Evolutionary conservation across 2,113 vertebrate species (phyloP).

Genomic region (Takifugu bimaculatus): DNA sequence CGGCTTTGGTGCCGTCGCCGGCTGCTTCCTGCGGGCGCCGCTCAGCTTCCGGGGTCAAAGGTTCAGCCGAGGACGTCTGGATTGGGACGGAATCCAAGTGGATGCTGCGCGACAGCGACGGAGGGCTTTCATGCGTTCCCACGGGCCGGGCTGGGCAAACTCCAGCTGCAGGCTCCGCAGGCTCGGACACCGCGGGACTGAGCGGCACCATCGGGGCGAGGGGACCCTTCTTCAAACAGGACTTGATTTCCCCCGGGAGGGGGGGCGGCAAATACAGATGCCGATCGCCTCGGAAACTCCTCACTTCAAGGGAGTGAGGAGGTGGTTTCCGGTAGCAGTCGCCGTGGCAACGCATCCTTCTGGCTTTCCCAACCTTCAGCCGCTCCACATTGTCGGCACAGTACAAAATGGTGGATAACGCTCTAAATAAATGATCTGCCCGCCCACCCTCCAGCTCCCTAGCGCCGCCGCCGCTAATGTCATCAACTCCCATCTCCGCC

Average conservation of each 20-base stretch:
- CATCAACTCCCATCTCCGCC: constrained; percentile 5
- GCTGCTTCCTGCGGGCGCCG: neutral
- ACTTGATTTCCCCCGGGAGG: constrained; percentile 47
- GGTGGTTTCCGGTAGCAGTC: constrained; percentile 14
- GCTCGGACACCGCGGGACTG: no score
- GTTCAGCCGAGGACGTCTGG: constrained; percentile 14
- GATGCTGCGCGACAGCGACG: constrained; percentile 17
- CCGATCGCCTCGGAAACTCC: constrained; percentile 48
- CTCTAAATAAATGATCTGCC: constrained; percentile 32
- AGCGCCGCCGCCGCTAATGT: constrained; percentile 7
- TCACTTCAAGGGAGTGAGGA: constrained; percentile 23
- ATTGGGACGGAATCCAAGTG: constrained; percentile 23
- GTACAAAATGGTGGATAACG: neutral
- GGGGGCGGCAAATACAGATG: constrained; percentile 25
- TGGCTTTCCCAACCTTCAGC: constrained; percentile 10
- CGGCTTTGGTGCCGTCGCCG: no score
- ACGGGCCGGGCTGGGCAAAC: constrained; percentile 41
- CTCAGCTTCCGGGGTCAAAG: neutral
- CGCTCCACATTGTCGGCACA: constrained; percentile 1
- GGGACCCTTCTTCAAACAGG: constrained; percentile 52
- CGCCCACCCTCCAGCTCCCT: constrained; percentile 1
- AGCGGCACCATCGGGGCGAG: neutral
- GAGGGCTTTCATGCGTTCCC: constrained; percentile 51
- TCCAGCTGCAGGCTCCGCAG: constrained; percentile 44
- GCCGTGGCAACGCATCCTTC: neutral